Conservation (phyloP, 35 echinoderm and acorn worm species). For the Eucidaris tribuloides region DNA sequence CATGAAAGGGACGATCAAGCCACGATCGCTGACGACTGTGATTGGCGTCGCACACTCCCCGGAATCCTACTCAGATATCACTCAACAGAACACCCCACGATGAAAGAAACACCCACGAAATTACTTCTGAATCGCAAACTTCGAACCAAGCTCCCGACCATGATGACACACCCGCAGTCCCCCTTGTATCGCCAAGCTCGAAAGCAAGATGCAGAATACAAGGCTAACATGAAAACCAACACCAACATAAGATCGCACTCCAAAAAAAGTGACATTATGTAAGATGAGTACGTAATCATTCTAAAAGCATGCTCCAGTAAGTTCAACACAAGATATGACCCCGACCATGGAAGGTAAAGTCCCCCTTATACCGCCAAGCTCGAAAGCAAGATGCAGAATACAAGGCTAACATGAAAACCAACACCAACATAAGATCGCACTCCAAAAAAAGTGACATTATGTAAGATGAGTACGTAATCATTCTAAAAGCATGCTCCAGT, state of each 20-base stretch:
- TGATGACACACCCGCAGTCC: neutral
- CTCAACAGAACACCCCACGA: neutral
- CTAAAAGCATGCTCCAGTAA: too few species aligned
- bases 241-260: too few species aligned
- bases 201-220: too few species aligned
- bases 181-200: too few species aligned
- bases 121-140: neutral
- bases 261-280: too few species aligned
- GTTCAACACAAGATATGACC: too few species aligned
- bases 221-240: too few species aligned
- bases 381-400: neutral
- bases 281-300: too few species aligned
- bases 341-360: too few species aligned
- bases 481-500: neutral
- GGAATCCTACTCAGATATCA: neutral
- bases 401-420: neutral
- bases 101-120: neutral
- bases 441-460: neutral
- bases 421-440: neutral
- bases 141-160: neutral
- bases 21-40: neutral
- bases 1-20: slow-evolving; percentile 5
- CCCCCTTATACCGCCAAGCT: neutral
- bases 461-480: neutral
- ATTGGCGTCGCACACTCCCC: neutral